Percentiles rank a stretch among this genome's conserved stretches.
Conservation (phyloP, 2,888 invertebrate species). For the Drosophila mayaguana region DNA sequence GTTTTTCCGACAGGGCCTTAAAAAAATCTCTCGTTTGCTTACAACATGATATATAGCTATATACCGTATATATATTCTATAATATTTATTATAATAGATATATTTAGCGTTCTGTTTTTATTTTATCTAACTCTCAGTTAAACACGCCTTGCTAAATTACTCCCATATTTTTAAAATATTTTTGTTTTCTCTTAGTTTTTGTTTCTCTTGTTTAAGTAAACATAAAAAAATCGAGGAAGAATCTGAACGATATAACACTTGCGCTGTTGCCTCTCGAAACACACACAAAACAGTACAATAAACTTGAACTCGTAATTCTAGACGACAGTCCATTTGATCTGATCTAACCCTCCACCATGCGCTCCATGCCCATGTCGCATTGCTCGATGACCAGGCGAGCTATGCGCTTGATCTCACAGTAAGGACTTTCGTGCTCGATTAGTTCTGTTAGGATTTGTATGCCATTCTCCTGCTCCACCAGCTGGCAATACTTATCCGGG, state of each 20-base stretch:
- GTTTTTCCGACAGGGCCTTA: slow-evolving; percentile 50
- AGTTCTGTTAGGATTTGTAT: slow-evolving; percentile 89
- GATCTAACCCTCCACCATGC: slow-evolving; percentile 82
- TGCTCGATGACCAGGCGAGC: slow-evolving; percentile 89
- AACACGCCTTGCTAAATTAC: slow-evolving; percentile 29
- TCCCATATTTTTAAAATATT: slow-evolving; percentile 32
- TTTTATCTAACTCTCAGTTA: slow-evolving; percentile 27
- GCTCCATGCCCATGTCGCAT: slow-evolving; percentile 85
- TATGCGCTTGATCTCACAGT: slow-evolving; percentile 89
- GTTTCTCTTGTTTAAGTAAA: slow-evolving; percentile 37
- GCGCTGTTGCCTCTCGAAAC: slow-evolving; percentile 48
- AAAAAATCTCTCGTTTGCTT: slow-evolving; percentile 63
- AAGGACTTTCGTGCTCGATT: slow-evolving; percentile 88
- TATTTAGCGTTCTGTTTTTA: slow-evolving; percentile 36
- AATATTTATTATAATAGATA: slow-evolving; percentile 18
- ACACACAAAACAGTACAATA: slow-evolving; percentile 67
- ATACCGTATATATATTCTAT: slow-evolving; percentile 30
- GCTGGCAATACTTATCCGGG: slow-evolving; percentile 94
- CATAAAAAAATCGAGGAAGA: slow-evolving; percentile 52
- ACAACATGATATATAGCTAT: slow-evolving; percentile 68
- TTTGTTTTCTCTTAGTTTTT: slow-evolving; percentile 8
- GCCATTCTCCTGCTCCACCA: slow-evolving; percentile 95
- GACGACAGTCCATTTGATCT: slow-evolving; percentile 1
- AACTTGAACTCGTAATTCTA: slow-evolving; percentile 56
- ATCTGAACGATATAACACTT: slow-evolving; percentile 69